A percentile compares a stretch with the other conserved stretches of the same genome.
Conservation (phyloP, 2,113 vertebrate genomes). For the Bothrops jararaca region DNA sequence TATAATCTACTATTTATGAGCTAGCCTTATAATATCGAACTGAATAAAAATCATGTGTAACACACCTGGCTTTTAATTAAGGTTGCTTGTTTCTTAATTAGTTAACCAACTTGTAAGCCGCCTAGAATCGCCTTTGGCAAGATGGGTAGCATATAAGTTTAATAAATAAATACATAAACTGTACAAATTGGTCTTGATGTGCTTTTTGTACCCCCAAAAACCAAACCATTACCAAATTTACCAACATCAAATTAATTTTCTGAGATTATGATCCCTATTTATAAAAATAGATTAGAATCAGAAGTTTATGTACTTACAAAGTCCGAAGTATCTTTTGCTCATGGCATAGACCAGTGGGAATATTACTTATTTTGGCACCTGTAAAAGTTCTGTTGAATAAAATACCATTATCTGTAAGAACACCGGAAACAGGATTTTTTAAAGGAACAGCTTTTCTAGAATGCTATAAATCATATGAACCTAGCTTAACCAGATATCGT, state of each 20-base stretch:
- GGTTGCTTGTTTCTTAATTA: not conserved
- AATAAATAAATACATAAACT: not conserved
- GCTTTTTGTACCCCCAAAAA: not conserved
- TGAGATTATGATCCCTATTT: not conserved
- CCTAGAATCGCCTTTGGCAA: not conserved
- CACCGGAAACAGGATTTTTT: not conserved
- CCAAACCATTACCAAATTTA: not conserved
- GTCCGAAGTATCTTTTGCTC: slow-evolving; percentile 87
- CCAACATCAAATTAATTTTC: not conserved
- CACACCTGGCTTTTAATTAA: not conserved
- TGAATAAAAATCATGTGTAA: not conserved
- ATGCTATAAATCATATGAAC: not conserved
- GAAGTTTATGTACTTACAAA: slow-evolving; percentile 77
- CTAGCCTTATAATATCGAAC: not conserved
- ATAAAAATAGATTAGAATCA: not conserved
- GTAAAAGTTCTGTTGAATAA: slow-evolving; percentile 82
- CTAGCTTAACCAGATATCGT: not conserved
- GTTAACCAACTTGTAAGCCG: not conserved
- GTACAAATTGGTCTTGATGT: not conserved
- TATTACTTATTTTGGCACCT: slow-evolving; percentile 87
- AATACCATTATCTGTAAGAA: not conserved
- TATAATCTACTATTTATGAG: not conserved
- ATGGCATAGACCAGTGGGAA: slow-evolving; percentile 85
- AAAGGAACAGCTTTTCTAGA: not conserved
- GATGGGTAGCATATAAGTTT: not conserved